These are phyloP conservation scores for Peribatodes rhomboidaria DNA, from an alignment of 2,888 invertebrate species.

Conservation along the genomic window DNA sequence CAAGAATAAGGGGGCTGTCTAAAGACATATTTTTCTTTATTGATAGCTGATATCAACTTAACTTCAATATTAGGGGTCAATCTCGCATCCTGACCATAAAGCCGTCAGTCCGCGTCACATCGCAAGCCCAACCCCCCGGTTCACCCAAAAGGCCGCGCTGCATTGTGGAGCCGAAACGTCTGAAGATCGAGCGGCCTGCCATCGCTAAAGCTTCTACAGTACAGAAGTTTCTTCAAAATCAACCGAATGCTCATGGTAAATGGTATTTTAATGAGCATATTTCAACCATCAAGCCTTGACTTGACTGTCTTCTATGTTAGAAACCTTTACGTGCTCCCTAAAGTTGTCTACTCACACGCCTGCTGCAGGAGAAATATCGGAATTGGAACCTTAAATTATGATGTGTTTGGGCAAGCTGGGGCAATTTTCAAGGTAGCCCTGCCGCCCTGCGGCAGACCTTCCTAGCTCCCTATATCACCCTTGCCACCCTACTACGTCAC, in stretches of 20 bases:
- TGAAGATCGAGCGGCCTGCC: conserved; percentile 2
- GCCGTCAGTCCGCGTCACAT: background rate
- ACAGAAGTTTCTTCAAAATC: conserved; percentile 2
- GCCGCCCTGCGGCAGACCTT: no score
- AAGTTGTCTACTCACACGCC: no score
- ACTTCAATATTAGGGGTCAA: background rate
- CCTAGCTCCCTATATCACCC: no score
- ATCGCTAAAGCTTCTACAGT: conserved; percentile 8
- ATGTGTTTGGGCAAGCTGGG: no score
- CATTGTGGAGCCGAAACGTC: background rate
- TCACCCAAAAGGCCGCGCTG: background rate
- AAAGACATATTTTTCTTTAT: background rate
- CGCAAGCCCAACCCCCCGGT: background rate
- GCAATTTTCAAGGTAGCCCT: no score
- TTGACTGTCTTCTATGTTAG: no score
- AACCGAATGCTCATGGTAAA: background rate
- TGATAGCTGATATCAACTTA: background rate
- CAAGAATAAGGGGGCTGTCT: no score
- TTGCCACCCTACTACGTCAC: no score
- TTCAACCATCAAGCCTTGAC: no score
- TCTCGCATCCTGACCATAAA: conserved; percentile 10
- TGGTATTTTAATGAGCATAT: background rate
- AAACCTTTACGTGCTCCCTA: no score
- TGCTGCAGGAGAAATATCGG: no score
- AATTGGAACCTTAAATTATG: no score